Percentiles rank a stretch among this genome's conserved stretches.
Evolutionary conservation across 1,140 invertebrate genomes (phyloP).

Genomic region (Heliconius hermathena): DNA sequence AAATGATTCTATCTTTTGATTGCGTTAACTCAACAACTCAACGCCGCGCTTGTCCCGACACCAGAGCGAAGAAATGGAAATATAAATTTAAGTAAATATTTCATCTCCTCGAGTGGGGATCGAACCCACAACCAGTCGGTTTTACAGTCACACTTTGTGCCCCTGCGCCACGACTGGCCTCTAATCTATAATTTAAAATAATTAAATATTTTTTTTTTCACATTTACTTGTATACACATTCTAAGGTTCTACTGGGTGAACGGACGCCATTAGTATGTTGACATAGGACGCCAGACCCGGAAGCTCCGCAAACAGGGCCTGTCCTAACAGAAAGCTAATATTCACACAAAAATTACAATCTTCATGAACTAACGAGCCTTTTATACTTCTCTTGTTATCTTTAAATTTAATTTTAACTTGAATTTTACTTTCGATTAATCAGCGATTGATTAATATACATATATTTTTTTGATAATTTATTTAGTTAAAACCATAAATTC

Average conservation of each 20-base stretch:
- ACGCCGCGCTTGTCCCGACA: no score
- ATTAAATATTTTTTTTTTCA: background rate
- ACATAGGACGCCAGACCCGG: conserved; percentile 33
- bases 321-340: conserved; percentile 35
- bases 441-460: background rate
- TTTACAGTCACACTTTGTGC: no score
- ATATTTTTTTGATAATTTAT: no score
- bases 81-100: no score
- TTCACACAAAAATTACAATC: conserved; percentile 36
- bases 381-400: conserved; percentile 18
- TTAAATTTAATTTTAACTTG: conserved; percentile 9
- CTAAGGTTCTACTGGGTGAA: conserved; percentile 16
- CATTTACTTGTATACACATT: background rate
- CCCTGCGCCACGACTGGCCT: no score
- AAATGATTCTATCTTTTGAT: no score
- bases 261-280: conserved; percentile 29
- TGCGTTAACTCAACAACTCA: no score
- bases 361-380: conserved; percentile 26
- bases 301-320: conserved; percentile 33
- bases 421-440: background rate
- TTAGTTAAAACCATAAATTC: no score
- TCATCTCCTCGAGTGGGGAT: no score
- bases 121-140: no score
- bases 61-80: no score
- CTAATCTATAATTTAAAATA: background rate